Evolutionary conservation across 2,797 vertebrate species (phyloP).

Genomic region (Enteromius mattozi): DNA sequence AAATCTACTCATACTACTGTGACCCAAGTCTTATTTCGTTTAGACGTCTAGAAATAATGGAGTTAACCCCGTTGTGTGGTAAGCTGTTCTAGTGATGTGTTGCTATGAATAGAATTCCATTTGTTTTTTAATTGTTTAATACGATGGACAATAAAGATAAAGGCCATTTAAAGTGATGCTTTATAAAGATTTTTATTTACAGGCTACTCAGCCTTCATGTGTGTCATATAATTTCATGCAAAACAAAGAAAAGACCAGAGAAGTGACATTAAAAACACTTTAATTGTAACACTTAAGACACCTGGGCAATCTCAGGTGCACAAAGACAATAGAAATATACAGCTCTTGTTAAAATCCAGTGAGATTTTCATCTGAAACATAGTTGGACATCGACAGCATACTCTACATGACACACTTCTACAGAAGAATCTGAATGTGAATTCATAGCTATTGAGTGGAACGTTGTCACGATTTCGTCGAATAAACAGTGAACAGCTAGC

Average conservation of each 20-base stretch:
- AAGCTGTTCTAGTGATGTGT: not conserved
- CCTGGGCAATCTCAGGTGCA: slow-evolving; percentile 81
- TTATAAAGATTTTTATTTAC: no score
- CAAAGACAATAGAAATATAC: slow-evolving; percentile 79
- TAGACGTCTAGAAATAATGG: not conserved
- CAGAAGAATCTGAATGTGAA: slow-evolving; percentile 49
- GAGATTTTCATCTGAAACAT: slow-evolving; percentile 70
- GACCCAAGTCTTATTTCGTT: not conserved
- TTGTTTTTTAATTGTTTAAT: not conserved
- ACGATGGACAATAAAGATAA: not conserved
- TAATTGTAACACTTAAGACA: slow-evolving; percentile 75
- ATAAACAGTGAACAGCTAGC: slow-evolving; percentile 55
- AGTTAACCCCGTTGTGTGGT: not conserved
- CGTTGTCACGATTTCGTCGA: slow-evolving; percentile 45
- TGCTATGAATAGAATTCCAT: not conserved
- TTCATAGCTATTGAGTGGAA: slow-evolving; percentile 57
- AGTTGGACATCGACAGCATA: slow-evolving; percentile 71
- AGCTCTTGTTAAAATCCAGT: slow-evolving; percentile 64
- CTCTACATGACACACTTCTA: slow-evolving; percentile 63
- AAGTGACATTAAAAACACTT: slow-evolving; percentile 75
- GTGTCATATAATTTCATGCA: not conserved
- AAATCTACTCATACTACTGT: not conserved
- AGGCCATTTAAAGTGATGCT: not conserved
- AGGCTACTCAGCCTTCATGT: no score
- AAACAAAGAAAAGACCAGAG: slow-evolving; percentile 21